Percentiles rank a stretch among this genome's conserved stretches.
These are phyloP conservation scores for Prunella strophiata DNA, from an alignment of 2,797 vertebrate genomes.

Conservation along the genomic window DNA sequence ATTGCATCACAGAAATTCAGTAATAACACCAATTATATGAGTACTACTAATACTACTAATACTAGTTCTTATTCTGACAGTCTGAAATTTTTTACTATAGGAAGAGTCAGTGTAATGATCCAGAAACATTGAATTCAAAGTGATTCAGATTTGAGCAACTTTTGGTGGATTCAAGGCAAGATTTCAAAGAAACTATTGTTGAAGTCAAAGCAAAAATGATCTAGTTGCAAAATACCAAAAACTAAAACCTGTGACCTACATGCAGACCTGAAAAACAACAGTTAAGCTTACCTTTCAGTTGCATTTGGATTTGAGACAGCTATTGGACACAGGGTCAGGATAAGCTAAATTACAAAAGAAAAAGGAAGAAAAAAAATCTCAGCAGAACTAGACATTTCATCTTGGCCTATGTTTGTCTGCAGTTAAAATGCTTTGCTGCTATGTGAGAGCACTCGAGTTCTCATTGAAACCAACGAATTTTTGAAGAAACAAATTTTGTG, in stretches of 20 bases:
- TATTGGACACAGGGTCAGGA: neutral
- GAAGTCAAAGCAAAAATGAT: neutral
- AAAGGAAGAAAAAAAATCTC: neutral
- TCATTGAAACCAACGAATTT: neutral
- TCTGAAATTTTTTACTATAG: neutral
- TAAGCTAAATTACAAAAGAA: neutral
- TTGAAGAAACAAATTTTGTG: neutral
- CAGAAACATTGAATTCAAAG: neutral
- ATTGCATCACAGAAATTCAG: neutral
- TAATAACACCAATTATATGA: neutral
- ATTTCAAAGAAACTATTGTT: neutral
- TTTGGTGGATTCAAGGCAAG: neutral
- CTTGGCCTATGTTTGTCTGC: neutral
- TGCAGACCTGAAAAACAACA: neutral
- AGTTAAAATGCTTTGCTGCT: neutral
- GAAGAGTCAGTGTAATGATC: neutral
- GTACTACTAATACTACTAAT: neutral
- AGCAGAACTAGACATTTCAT: neutral
- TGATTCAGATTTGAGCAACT: neutral
- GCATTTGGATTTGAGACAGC: neutral
- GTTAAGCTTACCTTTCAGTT: neutral
- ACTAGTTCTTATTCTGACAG: neutral
- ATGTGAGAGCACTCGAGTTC: neutral
- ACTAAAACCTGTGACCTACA: neutral
- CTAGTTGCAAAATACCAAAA: neutral